These are phyloP conservation scores for Microchrysa polita DNA, from an alignment of 2,888 invertebrate species.

Conservation along the genomic window DNA sequence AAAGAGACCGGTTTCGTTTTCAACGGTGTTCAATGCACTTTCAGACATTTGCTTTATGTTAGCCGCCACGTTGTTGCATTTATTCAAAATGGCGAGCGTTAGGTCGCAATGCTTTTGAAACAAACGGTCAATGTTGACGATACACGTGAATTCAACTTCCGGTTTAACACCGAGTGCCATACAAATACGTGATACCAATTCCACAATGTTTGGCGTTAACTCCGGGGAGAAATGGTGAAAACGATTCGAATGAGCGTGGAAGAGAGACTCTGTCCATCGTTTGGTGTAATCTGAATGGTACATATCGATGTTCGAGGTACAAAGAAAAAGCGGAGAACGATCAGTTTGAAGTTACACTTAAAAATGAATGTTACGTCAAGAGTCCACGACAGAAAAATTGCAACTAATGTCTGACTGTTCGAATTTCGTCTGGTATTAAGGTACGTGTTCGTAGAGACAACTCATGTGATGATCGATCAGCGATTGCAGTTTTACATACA, in stretches of 20 bases:
- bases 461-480: too few relatives aligned
- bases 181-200: conserved; percentile 37
- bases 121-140: conserved; percentile 37
- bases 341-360: too few relatives aligned
- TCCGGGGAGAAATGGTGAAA: background rate
- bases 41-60: background rate
- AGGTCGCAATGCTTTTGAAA: background rate
- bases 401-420: too few relatives aligned
- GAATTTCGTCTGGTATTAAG: too few relatives aligned
- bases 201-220: background rate
- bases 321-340: too few relatives aligned
- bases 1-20: background rate
- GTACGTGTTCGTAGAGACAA: too few relatives aligned
- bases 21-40: background rate
- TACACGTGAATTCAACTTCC: conserved; percentile 40
- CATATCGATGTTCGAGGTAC: too few relatives aligned
- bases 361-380: too few relatives aligned
- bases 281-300: background rate
- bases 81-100: background rate
- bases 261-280: background rate
- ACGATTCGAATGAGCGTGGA: background rate
- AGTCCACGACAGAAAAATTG: too few relatives aligned
- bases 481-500: too few relatives aligned
- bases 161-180: conserved; percentile 11
- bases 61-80: background rate